Evolutionary conservation across 2,888 invertebrate species (phyloP), one percentile per base, ranked within the genome.

Genomic region (Antheraea assamensis): DNA sequence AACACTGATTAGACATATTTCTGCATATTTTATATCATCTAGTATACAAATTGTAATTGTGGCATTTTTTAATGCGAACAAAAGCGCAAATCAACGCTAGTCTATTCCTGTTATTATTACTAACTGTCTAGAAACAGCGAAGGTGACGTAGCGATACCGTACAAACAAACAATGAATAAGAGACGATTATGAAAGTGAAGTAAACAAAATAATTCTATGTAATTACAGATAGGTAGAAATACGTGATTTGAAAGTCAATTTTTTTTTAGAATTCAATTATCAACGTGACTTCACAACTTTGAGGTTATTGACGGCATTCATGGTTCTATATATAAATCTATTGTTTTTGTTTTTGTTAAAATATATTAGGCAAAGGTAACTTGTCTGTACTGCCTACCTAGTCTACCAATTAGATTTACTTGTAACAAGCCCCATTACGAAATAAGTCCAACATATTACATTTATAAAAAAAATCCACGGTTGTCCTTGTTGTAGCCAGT

Each of bases 271-370:
- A 61, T 27, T 61, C 61, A 27, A 61, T 24, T 61, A 24, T 61
- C 61, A 27, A 15, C 61, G 61, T 61, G 61, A 61, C 61, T 61
- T 61, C 61, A 61, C 61, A 27, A 61, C 27, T 61, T 2, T 61
- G 61, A 27, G 61, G 61, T 61, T 61, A 61, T 61, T 27, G 61
- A 61, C 61, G 27, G 61, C 27, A 24, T 27, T 55, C n/a, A 55
- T 55, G 55, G 8, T 21, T 19, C 61, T 24, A 17, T 61, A 27
- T 61, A 27, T 27, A 15, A 27, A 27, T 61, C 8, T 61, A 61
- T 61, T 21, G n/a, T n/a, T 21, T n/a, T 55, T 49, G 17, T n/a
- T 10, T 55, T 10, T n/a, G 8, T 7, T 55, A 55, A 42, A 42
- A 10, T 42, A 21, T 52, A 52, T 5, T 21, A 52, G 21, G 21